Base-by-base conservation (phyloP, 2,797 vertebrate species). In the Parambassis ranga region DNA sequence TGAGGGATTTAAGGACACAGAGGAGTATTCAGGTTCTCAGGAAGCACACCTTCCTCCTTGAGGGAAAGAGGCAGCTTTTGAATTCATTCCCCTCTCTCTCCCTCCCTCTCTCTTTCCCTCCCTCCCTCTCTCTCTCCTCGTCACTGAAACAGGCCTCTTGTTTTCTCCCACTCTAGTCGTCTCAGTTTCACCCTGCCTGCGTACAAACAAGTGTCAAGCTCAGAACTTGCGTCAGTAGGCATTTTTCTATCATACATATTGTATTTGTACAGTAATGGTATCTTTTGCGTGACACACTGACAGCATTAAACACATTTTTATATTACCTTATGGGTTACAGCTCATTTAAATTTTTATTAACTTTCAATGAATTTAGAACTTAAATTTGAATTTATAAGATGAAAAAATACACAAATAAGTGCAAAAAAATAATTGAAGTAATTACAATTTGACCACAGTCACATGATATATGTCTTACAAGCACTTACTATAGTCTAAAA, bases 11-110 rank as follows among this genome's bases (percentile, higher is more conserved):
- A 46, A 61, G 74, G 66, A 81, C 37, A 86, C 71, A 81, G 75
- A 79, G 67, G 51, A 50, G 78, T 71, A 79, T 84, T 89, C 78
- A 89, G 67, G 74, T 79, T 67, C 77, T 60, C 44, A 19, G 72
- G 68, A 75, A 83, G 60, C 16, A 37, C 9, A 66, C 68, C 71
- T 81, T 85, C 65, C 83, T 65, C 65, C 65, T 48, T 44, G 32
- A 60, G 61, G 69, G 44, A 53, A 59, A 53, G 59, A 80, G 43
- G 28, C 52, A 22, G 61, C 50, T 60, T 75, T 76, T 77, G 39
- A 60, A 47, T 76, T 22, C n/a, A 55, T 46, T 59, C 48, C 39
- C 11, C 42, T 26, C 49, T 31, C 35, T 32, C 23, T 30, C 55
- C 10, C 27, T 4, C 64, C 18, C 35, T 27, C 42, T 27, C 26